Percentiles rank a stretch among this genome's conserved stretches.
phyloP scores from a whole-genome alignment of 2,888 invertebrate species.

The Cyaniris semiargus region DNA sequence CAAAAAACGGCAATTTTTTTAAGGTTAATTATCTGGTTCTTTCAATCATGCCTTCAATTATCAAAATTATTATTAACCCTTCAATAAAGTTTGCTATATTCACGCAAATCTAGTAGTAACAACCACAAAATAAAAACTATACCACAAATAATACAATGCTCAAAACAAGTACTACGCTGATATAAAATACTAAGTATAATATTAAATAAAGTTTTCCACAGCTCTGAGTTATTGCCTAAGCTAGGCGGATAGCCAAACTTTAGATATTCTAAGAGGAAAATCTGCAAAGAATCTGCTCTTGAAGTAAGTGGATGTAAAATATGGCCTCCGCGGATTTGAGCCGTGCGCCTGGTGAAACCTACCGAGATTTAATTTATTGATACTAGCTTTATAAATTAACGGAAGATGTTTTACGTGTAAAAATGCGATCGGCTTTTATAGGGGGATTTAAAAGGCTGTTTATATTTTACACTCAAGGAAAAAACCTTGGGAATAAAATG shows the following conservation, averaged over 20 bases:
- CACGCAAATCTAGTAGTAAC: no score
- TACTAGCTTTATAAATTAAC: constrained; percentile 10
- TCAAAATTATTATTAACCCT: no score
- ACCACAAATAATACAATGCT: no score
- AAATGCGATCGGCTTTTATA: not conserved
- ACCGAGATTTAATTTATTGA: constrained; percentile 5
- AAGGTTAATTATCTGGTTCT: no score
- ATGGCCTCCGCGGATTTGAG: constrained; percentile 16
- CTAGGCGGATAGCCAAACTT: constrained; percentile 22
- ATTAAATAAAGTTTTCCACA: constrained; percentile 18
- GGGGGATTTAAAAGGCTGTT: not conserved
- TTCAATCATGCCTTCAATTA: no score
- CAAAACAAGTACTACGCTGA: no score
- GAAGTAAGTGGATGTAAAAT: constrained; percentile 25
- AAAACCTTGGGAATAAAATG: not conserved
- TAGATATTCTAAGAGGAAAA: constrained; percentile 20
- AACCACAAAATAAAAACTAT: no score
- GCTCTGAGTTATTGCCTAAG: constrained; percentile 11
- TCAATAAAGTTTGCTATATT: no score
- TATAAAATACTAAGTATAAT: not conserved
- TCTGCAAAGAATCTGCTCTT: constrained; percentile 19
- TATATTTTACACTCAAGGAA: not conserved
- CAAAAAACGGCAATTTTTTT: no score
- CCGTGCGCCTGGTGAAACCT: not conserved
- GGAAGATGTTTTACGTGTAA: constrained; percentile 15